phyloP scores from a whole-genome alignment of 2,113 vertebrate species.

The Lepisosteus osseus region DNA sequence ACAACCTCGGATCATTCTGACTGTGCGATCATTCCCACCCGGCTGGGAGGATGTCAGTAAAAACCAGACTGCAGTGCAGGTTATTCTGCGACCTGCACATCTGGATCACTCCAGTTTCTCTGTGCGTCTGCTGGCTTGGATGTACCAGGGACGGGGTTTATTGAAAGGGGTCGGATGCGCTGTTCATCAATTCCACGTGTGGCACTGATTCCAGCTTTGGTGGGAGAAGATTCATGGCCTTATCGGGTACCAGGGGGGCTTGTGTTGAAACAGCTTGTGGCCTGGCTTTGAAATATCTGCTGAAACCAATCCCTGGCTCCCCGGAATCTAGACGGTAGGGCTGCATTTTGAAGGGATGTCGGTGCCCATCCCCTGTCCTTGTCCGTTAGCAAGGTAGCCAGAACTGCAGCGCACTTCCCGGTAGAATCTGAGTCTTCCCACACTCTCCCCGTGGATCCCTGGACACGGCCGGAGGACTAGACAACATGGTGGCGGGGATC shows the following conservation, averaged over 20 bases:
- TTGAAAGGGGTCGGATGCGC: constrained; percentile 23
- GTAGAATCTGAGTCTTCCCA: neutral
- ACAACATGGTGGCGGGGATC: too few relatives aligned
- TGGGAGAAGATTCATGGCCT: constrained; percentile 16
- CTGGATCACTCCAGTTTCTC: neutral
- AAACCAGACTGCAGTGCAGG: too few relatives aligned
- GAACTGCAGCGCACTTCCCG: too few relatives aligned
- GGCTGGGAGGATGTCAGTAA: too few relatives aligned
- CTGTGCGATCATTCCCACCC: too few relatives aligned
- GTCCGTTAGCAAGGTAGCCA: too few relatives aligned
- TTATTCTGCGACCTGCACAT: neutral
- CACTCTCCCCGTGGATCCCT: too few relatives aligned
- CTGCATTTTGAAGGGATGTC: too few relatives aligned
- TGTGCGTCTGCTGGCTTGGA: constrained; percentile 15
- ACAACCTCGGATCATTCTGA: too few relatives aligned
- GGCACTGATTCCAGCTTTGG: constrained; percentile 15
- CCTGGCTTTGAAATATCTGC: constrained; percentile 2
- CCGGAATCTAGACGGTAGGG: neutral
- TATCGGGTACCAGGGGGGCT: constrained; percentile 8
- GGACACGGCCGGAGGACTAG: neutral
- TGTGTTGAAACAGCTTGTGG: constrained; percentile 15
- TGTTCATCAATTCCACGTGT: constrained; percentile 25
- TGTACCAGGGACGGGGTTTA: constrained; percentile 31
- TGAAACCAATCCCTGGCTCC: neutral
- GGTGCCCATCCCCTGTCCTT: too few relatives aligned